phyloP scores from a whole-genome alignment of 2,113 vertebrate species.

The Gymnobelideus leadbeateri region DNA sequence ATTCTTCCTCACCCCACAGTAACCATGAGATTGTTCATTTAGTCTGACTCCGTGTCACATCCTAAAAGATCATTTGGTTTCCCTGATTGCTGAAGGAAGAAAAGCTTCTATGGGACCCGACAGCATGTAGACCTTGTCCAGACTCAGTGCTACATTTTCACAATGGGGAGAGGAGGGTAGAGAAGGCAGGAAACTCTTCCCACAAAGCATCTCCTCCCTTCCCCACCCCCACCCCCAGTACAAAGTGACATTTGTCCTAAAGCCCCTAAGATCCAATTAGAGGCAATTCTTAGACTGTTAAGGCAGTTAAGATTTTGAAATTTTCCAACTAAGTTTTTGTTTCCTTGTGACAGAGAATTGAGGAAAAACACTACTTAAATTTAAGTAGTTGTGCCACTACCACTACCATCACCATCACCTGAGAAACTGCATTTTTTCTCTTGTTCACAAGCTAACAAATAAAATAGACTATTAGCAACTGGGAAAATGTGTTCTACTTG shows the following conservation, averaged over 20 bases:
- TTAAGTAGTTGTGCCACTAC: background rate
- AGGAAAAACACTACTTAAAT: too few species aligned
- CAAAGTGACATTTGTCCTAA: background rate
- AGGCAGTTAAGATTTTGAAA: conserved; percentile 31
- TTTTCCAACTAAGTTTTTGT: conserved; percentile 23
- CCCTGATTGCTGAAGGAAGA: conserved; percentile 26
- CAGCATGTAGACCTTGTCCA: background rate
- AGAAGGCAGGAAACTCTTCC: conserved; percentile 25
- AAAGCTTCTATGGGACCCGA: conserved; percentile 26
- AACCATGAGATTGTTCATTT: background rate
- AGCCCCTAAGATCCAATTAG: background rate
- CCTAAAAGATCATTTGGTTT: conserved; percentile 7
- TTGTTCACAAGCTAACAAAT: conserved; percentile 6
- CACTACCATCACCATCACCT: background rate
- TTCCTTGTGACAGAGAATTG: conserved; percentile 7
- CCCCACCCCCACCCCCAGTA: background rate
- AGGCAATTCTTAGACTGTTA: conserved; percentile 38
- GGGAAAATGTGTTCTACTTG: background rate
- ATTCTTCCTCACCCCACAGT: background rate
- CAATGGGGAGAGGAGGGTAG: background rate
- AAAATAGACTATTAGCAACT: background rate
- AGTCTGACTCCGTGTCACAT: background rate
- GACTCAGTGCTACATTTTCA: background rate
- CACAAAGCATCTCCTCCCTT: conserved; percentile 13
- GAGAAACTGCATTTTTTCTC: background rate